Evolutionary conservation across 2,113 vertebrate genomes (phyloP).

Genomic region (Vicugna pacos): DNA sequence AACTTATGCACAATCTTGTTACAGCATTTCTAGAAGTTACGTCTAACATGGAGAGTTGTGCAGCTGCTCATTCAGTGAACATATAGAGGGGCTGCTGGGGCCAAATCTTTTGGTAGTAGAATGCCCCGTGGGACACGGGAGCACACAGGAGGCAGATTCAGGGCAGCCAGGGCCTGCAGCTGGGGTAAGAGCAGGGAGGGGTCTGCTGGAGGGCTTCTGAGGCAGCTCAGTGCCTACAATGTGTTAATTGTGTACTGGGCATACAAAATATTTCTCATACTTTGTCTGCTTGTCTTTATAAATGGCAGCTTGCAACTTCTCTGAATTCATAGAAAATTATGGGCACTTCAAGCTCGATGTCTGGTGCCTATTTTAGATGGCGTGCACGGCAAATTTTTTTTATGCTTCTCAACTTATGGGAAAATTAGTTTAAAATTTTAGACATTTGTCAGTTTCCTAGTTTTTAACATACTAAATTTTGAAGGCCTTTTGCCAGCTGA

Average conservation of each 20-base stretch:
- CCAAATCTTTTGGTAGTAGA: not conserved
- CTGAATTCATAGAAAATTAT: slow-evolving; percentile 44
- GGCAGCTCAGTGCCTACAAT: not conserved
- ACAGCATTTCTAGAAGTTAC: slow-evolving; percentile 52
- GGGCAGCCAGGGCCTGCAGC: not conserved
- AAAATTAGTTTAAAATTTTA: slow-evolving; percentile 67
- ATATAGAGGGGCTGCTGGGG: not conserved
- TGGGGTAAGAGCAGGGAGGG: not conserved
- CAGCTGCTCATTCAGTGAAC: not conserved
- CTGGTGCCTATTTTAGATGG: slow-evolving; percentile 67
- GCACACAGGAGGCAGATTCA: not conserved
- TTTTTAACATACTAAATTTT: slow-evolving; percentile 60
- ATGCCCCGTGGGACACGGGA: not conserved
- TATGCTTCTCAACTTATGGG: slow-evolving; percentile 58
- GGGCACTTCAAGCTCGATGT: not conserved
- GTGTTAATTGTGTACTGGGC: slow-evolving; percentile 33
- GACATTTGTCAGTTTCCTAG: slow-evolving; percentile 50
- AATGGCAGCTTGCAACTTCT: slow-evolving; percentile 3
- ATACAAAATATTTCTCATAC: slow-evolving; percentile 20
- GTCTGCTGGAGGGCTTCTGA: not conserved
- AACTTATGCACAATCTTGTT: not conserved
- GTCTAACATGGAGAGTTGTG: slow-evolving; percentile 36
- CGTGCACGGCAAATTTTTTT: slow-evolving; percentile 28
- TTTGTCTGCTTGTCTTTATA: slow-evolving; percentile 20
- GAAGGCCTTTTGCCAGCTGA: slow-evolving; percentile 46